Evolutionary conservation across 1,140 invertebrate genomes (phyloP).

Genomic region (Papilio dardanus): DNA sequence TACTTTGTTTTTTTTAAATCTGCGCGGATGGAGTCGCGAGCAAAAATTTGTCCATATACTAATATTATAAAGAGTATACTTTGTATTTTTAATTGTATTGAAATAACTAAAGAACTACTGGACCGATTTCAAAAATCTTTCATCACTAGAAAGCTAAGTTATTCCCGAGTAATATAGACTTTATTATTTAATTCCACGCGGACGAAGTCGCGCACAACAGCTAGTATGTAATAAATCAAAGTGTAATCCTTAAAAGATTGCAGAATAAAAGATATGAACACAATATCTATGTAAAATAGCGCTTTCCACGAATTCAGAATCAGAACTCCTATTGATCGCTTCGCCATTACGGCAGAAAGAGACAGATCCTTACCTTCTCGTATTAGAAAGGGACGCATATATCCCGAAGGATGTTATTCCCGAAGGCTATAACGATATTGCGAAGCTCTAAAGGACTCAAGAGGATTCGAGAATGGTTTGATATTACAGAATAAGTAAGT

Average conservation of each 20-base stretch:
- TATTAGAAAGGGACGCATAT: slow-evolving; percentile 41
- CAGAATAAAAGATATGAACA: slow-evolving; percentile 36
- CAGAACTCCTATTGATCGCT: slow-evolving; percentile 57
- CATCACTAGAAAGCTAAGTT: too few species aligned
- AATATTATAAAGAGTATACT: too few species aligned
- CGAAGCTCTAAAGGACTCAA: slow-evolving; percentile 20
- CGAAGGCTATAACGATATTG: slow-evolving; percentile 14
- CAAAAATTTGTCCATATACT: too few species aligned
- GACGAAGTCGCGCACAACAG: too few species aligned
- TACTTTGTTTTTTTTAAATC: too few species aligned
- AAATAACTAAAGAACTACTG: too few species aligned
- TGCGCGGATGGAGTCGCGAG: too few species aligned
- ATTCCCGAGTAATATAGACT: too few species aligned
- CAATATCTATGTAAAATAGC: slow-evolving; percentile 39
- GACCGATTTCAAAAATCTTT: too few species aligned
- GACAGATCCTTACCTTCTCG: slow-evolving; percentile 33
- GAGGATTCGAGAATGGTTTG: slow-evolving; percentile 18
- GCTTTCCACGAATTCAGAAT: slow-evolving; percentile 53
- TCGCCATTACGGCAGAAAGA: slow-evolving; percentile 35
- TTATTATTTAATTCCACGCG: too few species aligned
- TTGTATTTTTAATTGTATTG: too few species aligned
- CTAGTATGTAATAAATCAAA: not conserved
- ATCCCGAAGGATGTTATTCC: slow-evolving; percentile 29
- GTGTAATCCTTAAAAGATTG: not conserved
- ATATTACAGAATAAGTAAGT: slow-evolving; percentile 15